A percentile compares a stretch with the other conserved stretches of the same genome.
These are phyloP conservation scores for Oplegnathus fasciatus DNA, from an alignment of 2,113 vertebrate genomes.

Conservation along the genomic window DNA sequence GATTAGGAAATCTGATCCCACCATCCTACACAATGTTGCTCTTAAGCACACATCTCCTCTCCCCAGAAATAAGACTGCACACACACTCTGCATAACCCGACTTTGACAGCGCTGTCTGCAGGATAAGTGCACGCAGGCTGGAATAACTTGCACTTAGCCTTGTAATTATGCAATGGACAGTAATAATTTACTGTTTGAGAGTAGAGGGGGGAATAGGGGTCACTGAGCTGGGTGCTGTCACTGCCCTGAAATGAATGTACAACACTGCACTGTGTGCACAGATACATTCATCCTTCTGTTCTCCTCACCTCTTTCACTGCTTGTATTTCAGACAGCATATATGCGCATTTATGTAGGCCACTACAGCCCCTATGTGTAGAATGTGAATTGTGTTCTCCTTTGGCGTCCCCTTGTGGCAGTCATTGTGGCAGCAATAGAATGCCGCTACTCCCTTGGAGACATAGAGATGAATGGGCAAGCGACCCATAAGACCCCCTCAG, in stretches of 20 bases:
- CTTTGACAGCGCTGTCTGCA: constrained; percentile 38
- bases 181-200: constrained; percentile 69
- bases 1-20: constrained; percentile 57
- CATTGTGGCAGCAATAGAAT: neutral
- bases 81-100: constrained; percentile 18
- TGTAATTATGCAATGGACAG: constrained; percentile 65
- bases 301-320: constrained; percentile 3
- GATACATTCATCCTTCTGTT: constrained; percentile 24
- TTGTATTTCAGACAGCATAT: neutral
- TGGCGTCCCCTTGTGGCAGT: neutral
- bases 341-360: neutral
- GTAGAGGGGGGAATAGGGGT: constrained; percentile 35
- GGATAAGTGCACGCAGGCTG: constrained; percentile 30
- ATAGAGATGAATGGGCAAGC: neutral
- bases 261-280: constrained; percentile 17
- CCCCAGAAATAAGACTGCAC: constrained; percentile 9
- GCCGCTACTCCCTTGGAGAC: neutral
- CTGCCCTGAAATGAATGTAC: constrained; percentile 45
- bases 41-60: constrained; percentile 31
- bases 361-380: neutral
- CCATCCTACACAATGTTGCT: constrained; percentile 40
- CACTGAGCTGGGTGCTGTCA: constrained; percentile 38
- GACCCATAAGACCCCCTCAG: neutral
- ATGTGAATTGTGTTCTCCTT: neutral
- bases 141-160: constrained; percentile 45